Base-by-base conservation (phyloP, 2,888 invertebrate species). In the Cheilosia pagana region DNA sequence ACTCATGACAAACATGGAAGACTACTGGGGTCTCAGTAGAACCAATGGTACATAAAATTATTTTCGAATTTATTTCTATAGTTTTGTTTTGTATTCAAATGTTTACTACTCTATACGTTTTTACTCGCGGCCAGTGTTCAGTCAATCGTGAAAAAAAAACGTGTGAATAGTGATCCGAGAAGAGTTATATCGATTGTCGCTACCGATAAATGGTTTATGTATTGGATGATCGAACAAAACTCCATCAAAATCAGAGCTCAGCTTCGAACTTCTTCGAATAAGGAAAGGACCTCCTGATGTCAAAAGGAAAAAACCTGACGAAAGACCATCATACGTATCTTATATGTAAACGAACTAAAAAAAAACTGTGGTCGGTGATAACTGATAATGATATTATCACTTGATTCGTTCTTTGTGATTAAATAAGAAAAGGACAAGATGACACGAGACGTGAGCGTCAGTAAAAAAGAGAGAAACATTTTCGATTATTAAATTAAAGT, bases 1-100 rank as follows among this genome's bases (percentile, higher is more conserved):
- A 87, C 35, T 35, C 79, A 88, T 88, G 86, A 88, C 85, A 87
- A 89, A 88, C 88, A 90, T 90, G 90, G 90, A 89, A 87, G 89
- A 90, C 88, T 88, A 91, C 90, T 92, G 92, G 92, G 92, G 92
- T 89, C 91, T 92, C 88, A 91, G 90, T 90, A 91, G 89, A 89
- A 91, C 90, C 89, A 90, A 90, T 90, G 92, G 92, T 92, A 92
- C 88, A 79, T 48, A 72, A 41, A 62, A 45, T 48, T 59, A 31
- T 62, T 81, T 70, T 23, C 25, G 2, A 59, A 12, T 60, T 65
- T 76, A 71, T 67, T 72, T 75, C 28, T 10, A 48, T 60, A 67
- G 12, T 43, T 53, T 25, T 71, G 28, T 59, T 39, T 50, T 71
- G 50, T 65, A 71, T 63, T 57, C 59, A 55, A 43, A 57, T 68